A percentile compares a stretch with the other conserved stretches of the same genome.
phyloP scores from a whole-genome alignment of 2,797 vertebrate species.

The Microchirus variegatus region DNA sequence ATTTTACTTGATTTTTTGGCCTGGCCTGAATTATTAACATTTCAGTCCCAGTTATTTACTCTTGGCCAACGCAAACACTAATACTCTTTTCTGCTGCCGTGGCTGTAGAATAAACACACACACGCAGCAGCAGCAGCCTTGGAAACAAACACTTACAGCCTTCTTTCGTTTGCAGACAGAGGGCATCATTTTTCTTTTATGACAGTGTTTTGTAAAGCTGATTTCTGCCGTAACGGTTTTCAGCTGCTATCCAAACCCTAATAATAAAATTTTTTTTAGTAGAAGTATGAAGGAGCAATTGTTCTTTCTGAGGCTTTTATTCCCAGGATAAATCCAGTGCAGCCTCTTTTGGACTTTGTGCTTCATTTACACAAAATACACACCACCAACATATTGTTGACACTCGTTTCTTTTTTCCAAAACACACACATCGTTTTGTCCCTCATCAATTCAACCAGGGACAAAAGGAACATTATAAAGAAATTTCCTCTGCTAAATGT shows the following conservation, averaged over 20 bases:
- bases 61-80: conserved; percentile 69
- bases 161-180: conserved; percentile 57
- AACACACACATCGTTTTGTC: conserved; percentile 45
- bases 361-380: conserved; percentile 19
- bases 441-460: conserved; percentile 13
- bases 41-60: conserved; percentile 66
- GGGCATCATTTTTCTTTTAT: conserved; percentile 68
- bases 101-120: conserved; percentile 70
- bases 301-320: conserved; percentile 14
- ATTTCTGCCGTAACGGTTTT: conserved; percentile 58
- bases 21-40: conserved; percentile 58
- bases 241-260: conserved; percentile 56
- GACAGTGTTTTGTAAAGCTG: conserved; percentile 73
- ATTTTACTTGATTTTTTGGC: background rate
- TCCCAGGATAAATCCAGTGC: no score
- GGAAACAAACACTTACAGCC: conserved; percentile 59
- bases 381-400: conserved; percentile 39
- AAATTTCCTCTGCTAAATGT: conserved; percentile 33
- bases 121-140: no score
- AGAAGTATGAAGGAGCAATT: conserved; percentile 45
- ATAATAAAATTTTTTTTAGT: conserved; percentile 70
- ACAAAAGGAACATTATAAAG: conserved; percentile 42
- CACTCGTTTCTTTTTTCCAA: conserved; percentile 64
- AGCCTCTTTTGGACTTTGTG: background rate
- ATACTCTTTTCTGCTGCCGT: conserved; percentile 62